Evolutionary conservation across 2,888 invertebrate genomes (phyloP), one percentile per base, ranked within the genome.

Genomic region (Xylota segnis): DNA sequence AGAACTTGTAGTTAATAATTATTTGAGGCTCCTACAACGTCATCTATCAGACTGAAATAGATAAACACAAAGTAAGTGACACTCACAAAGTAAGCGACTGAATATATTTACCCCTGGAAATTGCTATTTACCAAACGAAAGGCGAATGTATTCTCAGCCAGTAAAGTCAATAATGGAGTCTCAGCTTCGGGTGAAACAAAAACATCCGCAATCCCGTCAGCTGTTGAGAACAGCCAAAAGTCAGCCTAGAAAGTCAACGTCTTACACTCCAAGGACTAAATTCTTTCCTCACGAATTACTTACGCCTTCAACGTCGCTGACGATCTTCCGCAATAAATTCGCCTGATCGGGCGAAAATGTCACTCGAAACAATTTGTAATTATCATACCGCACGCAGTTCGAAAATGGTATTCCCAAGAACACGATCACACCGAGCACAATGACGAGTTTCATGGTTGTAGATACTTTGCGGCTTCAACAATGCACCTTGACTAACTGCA

Each of bases 401-500:
- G 61, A 37, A 14, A 10, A 2, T 9, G 52, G 14, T 43, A 74
- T 29, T 63, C 29, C 61, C 4, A 74, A 16, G 1, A 34, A 2
- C 6, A 32, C 4, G 10, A 72, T 4, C 2, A 40, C 4, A n/a
- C 61, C n/a, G 16, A 63, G 16, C 16, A 54, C 40, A 9, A 40
- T 52, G 12, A 52, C 9, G 40, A 18, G 52, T 14, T 74, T 74
- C 72, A 74, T 74, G 1, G n/a, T 5, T 10, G 3, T 10, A 52
- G 12, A 4, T 9, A 37, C 23, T 59, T n/a, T 37, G 0, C n/a
- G 40, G 5, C 40, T 54, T 12, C 27, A 32, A 27, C 93, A n/a
- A 97, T 91, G 2, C 96, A 34, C 12, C 9, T 34, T 12, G 2
- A 65, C 18, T 47, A n/a, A 65, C 34, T 50, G n/a, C 9, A 16